phyloP scores from a whole-genome alignment of 2,888 invertebrate species.

The Drosophila acutilabella region DNA sequence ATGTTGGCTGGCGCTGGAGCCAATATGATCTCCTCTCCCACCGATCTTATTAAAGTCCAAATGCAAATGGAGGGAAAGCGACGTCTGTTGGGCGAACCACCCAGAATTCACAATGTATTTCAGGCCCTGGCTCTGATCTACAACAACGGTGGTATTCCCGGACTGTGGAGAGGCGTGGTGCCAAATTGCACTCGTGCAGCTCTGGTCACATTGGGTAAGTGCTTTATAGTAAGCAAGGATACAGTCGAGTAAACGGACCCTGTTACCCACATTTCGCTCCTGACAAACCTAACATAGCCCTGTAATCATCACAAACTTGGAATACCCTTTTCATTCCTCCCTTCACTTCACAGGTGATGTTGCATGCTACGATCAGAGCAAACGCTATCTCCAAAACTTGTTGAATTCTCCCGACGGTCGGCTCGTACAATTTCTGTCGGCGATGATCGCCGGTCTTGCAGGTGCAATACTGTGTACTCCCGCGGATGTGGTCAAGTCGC shows the following conservation, averaged over 20 bases:
- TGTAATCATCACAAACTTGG: too few species aligned
- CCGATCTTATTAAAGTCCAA: conserved; percentile 95
- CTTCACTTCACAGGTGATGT: conserved; percentile 86
- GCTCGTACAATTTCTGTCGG: conserved; percentile 88
- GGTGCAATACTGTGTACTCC: conserved; percentile 88
- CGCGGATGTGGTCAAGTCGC: conserved; percentile 95
- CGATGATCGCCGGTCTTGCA: conserved; percentile 89
- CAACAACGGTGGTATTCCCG: conserved; percentile 89
- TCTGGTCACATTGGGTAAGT: conserved; percentile 88
- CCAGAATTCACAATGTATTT: conserved; percentile 89
- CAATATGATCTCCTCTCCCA: conserved; percentile 88
- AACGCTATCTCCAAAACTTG: conserved; percentile 21
- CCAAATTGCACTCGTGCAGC: conserved; percentile 93
- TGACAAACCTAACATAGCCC: too few species aligned
- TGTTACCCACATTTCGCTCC: too few species aligned
- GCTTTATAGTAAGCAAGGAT: too few species aligned
- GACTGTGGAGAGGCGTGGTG: conserved; percentile 94
- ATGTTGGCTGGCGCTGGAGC: conserved; percentile 18
- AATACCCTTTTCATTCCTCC: too few species aligned
- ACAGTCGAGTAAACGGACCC: too few species aligned
- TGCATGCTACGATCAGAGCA: conserved; percentile 92
- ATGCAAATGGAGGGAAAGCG: conserved; percentile 95
- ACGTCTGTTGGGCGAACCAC: conserved; percentile 90
- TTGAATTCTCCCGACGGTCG: conserved; percentile 33
- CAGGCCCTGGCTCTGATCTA: conserved; percentile 91